A percentile compares a stretch with the other conserved stretches of the same genome.
Evolutionary conservation across 2,113 vertebrate species (phyloP).

Genomic region (Leptosomus discolor): DNA sequence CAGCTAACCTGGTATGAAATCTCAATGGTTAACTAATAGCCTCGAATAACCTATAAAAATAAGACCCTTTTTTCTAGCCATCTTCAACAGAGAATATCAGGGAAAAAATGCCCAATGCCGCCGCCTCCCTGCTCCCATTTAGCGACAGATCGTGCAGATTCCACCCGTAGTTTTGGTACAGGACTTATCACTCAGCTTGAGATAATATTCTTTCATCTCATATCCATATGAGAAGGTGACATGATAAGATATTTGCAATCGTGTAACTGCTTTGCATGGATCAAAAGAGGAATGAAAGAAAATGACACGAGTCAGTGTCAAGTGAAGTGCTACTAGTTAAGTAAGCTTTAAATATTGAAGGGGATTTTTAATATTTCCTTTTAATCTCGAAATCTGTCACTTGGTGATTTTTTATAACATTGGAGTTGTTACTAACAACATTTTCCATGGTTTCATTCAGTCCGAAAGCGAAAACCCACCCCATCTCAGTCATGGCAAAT

Average conservation of each 20-base stretch:
- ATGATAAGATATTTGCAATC: constrained; percentile 76
- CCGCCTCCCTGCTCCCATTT: constrained; percentile 8
- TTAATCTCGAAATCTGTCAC: constrained; percentile 80
- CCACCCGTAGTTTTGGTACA: constrained; percentile 41
- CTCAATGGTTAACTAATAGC: constrained; percentile 28
- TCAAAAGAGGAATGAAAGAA: constrained; percentile 81
- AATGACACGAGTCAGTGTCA: constrained; percentile 76
- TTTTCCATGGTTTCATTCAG: constrained; percentile 67
- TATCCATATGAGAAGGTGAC: constrained; percentile 73
- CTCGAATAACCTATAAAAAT: background rate
- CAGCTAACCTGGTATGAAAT: background rate
- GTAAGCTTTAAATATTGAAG: constrained; percentile 84
- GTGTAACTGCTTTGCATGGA: constrained; percentile 78
- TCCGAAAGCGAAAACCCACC: constrained; percentile 38
- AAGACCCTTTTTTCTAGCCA: background rate
- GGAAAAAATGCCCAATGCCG: background rate
- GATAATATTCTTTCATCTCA: constrained; percentile 75
- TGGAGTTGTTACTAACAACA: constrained; percentile 66
- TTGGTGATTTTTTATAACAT: constrained; percentile 60
- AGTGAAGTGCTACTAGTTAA: constrained; percentile 77
- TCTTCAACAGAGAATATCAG: background rate
- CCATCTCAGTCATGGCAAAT: constrained; percentile 38
- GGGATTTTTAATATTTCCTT: constrained; percentile 82
- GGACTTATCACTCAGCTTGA: constrained; percentile 64
- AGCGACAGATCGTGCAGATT: constrained; percentile 48